phyloP scores from a whole-genome alignment of 2,113 vertebrate species.

The Larimichthys polyactis region DNA sequence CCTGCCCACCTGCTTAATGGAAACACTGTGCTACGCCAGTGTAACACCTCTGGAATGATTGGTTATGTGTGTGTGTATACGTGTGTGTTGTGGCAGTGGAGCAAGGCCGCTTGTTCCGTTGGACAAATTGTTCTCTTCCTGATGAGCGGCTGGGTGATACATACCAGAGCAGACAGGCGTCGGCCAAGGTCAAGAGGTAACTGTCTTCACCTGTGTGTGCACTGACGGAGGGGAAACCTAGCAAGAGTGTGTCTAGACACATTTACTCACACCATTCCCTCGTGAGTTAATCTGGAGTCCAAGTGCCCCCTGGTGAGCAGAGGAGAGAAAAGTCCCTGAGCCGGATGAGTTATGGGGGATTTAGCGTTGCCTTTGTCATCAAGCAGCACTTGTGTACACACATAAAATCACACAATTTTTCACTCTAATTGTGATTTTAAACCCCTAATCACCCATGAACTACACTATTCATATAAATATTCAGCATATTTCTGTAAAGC shows the following conservation, averaged over 20 bases:
- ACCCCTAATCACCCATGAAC: slow-evolving; percentile 37
- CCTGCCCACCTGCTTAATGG: slow-evolving; percentile 62
- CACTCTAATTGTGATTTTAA: slow-evolving; percentile 47
- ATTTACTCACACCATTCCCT: slow-evolving; percentile 8
- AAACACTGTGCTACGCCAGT: slow-evolving; percentile 37
- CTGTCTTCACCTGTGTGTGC: slow-evolving; percentile 56
- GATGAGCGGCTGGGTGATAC: slow-evolving; percentile 56
- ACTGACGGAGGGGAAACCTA: slow-evolving; percentile 33
- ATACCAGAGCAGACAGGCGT: slow-evolving; percentile 52
- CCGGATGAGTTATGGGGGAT: slow-evolving; percentile 3
- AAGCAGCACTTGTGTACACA: slow-evolving; percentile 31
- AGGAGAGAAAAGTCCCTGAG: slow-evolving; percentile 36
- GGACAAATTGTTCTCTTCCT: slow-evolving; percentile 63
- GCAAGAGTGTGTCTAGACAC: slow-evolving; percentile 40
- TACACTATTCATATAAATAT: slow-evolving; percentile 53
- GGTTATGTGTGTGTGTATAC: slow-evolving; percentile 15
- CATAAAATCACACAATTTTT: slow-evolving; percentile 26
- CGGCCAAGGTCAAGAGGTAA: slow-evolving; percentile 55
- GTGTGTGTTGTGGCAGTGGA: not conserved
- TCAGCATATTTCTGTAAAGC: slow-evolving; percentile 51
- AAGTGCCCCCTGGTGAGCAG: slow-evolving; percentile 71
- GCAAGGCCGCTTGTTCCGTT: slow-evolving; percentile 27
- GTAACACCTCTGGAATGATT: slow-evolving; percentile 58
- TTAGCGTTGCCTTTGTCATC: slow-evolving; percentile 39
- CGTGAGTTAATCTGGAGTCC: slow-evolving; percentile 31